Base-by-base conservation (phyloP, 1,140 invertebrate genomes). In the Danaus plexippus region DNA sequence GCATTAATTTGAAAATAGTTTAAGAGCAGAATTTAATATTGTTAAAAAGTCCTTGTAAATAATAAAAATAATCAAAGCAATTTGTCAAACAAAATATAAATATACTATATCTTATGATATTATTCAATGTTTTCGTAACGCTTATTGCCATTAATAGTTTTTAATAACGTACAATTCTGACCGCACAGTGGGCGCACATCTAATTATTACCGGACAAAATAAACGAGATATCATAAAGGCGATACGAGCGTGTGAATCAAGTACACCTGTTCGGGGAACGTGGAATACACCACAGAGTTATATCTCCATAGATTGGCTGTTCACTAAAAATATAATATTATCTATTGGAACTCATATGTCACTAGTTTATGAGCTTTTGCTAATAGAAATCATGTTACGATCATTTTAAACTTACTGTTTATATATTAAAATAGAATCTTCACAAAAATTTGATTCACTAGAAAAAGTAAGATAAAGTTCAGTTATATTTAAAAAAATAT, bases 181-280 rank as follows among this genome's bases (percentile, higher is more conserved):
- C 49, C 43, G 55, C 11, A 15, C 52, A 57, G 53, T 43, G 61
- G 50, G 61, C 42, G 22, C 4, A 32, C 55, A 57, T 52, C 42
- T 57, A 67, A 70, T 71, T 71, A 77, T 83, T 77, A 78, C 63
- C 61, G 73, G 59, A 66, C 66, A 69, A 66, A 78, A 76, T 78
- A 74, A 78, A 80, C 68, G 73, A 75, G 70, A 59, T 54, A 69
- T 75, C 73, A 76, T 81, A 77, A 80, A 73, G 62, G 64, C 59
- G 59, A 62, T 62, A 52, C 58, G 61, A 43, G 67, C 74, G 79
- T 85, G 81, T 82, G 81, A 85, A 85, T 53, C 65, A 66, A 69
- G 69, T 65, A 82, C 79, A 85, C 79, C 78, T 85, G 78, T 76
- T 54, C 45, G 43, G 58, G 61, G 57, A 66, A 32, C 50, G 51